Base-by-base conservation (phyloP, 1,140 invertebrate genomes). In the Scaptodrosophila lebanonensis region DNA sequence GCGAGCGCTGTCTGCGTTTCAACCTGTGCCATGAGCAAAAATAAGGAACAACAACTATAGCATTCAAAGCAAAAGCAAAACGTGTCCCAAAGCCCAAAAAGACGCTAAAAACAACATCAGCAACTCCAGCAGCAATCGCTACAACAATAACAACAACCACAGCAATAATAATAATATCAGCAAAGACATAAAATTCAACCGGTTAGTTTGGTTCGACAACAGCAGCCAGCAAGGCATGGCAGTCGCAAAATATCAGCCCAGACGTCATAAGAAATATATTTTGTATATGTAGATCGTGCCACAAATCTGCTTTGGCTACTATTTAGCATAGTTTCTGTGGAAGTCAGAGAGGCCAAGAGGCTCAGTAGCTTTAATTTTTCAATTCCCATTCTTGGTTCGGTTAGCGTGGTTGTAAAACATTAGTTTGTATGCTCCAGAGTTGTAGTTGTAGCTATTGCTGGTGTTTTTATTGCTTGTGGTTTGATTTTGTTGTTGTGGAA, bases 171-270 rank as follows among this genome's bases (percentile, higher is more conserved):
- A 15, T 47, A 60, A 60, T 48, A 65, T 52, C 56, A 48, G 61
- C 61, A 64, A 79, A 79, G 75, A 79, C 69, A 79, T 83, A 63
- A 82, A 79, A 83, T 51, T 83, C 58, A 83, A 82, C 75, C 76
- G 75, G 75, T 82, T 73, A 53, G 75, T 83, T 83, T 49, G 51
- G 64, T 79, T 82, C 73, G 56, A 44, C 40, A 66, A 44, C 62
- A 30, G 45, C 68, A 22, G 67, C 60, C 27, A n/a, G n/a, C n/a
- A n/a, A n/a, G n/a, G n/a, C n/a, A n/a, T n/a, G 3, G 16, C 48
- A 15, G 43, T 32, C 33, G 20, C 56, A 53, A 25, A n/a, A n/a
- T n/a, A n/a, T n/a, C n/a, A n/a, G n/a, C n/a, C n/a, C n/a, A n/a
- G n/a, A n/a, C n/a, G n/a, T n/a, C n/a, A n/a, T n/a, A n/a, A n/a